These are phyloP conservation scores for Dicrurus megarhynchus DNA, from an alignment of 2,113 vertebrate species.

Conservation along the genomic window DNA sequence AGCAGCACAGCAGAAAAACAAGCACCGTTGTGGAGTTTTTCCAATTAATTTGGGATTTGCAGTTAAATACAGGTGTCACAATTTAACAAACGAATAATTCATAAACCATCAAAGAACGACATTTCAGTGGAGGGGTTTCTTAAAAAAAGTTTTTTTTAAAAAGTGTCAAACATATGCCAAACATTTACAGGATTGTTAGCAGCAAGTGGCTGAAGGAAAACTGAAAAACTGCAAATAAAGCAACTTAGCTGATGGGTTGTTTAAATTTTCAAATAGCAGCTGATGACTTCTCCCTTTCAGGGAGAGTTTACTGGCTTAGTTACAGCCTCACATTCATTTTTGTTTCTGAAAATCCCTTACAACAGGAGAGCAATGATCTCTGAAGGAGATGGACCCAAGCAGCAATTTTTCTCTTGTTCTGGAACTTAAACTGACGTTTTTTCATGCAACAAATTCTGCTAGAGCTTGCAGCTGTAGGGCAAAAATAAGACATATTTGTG, in stretches of 20 bases:
- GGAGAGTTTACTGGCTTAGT: not conserved
- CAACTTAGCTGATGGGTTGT: not conserved
- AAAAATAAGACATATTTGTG: not conserved
- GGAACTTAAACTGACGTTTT: not conserved
- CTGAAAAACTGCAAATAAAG: not conserved
- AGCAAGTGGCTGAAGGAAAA: not conserved
- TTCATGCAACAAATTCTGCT: not conserved
- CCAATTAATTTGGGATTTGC: conserved; percentile 38
- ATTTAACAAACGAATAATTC: not conserved
- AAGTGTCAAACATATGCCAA: not conserved
- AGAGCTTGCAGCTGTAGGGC: fast-evolving
- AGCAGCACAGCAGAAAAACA: not conserved
- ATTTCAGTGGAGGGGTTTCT: not conserved
- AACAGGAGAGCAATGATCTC: not conserved
- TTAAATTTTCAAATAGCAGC: not conserved
- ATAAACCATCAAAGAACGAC: not conserved
- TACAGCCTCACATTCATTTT: not conserved
- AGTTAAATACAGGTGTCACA: conserved; percentile 36
- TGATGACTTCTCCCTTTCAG: not conserved
- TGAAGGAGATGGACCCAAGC: not conserved
- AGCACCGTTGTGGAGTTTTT: not conserved
- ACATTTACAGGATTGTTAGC: not conserved
- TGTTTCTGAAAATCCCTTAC: not conserved
- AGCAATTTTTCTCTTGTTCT: not conserved
- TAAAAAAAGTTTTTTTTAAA: not conserved